Conservation (phyloP, 2,113 vertebrate genomes). For the Isichthys henryi region DNA sequence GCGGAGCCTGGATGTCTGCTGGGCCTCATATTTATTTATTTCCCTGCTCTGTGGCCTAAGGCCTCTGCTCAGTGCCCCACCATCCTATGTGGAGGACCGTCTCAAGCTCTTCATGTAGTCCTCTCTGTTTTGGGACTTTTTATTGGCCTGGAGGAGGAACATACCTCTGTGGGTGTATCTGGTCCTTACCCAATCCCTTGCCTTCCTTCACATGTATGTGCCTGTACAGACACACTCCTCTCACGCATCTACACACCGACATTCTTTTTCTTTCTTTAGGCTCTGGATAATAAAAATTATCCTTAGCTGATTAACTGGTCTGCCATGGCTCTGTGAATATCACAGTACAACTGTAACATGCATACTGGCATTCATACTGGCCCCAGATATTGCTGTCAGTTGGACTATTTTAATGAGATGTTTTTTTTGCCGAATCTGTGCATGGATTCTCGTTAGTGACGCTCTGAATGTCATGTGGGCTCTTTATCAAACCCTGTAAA, state of each 20-base stretch:
- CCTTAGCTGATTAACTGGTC: background rate
- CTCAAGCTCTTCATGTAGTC: background rate
- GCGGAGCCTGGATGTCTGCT: constrained; percentile 3
- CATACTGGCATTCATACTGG: background rate
- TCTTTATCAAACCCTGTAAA: background rate
- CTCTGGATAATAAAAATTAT: background rate
- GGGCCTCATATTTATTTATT: constrained; percentile 1
- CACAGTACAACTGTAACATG: background rate
- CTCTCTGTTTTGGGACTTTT: background rate
- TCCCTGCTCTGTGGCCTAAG: constrained; percentile 10
- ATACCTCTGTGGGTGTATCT: background rate
- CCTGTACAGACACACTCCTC: background rate
- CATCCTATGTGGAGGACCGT: background rate
- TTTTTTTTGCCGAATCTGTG: background rate
- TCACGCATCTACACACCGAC: background rate
- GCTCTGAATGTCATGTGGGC: background rate
- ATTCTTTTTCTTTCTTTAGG: background rate
- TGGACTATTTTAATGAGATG: background rate
- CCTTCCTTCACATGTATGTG: background rate
- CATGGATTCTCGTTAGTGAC: background rate
- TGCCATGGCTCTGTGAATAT: background rate
- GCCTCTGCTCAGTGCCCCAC: background rate
- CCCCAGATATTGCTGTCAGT: background rate
- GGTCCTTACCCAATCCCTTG: background rate
- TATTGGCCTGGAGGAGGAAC: background rate